Percentiles rank a stretch among this genome's conserved stretches.
Evolutionary conservation across 2,113 vertebrate genomes (phyloP).

Genomic region (Pitta sordida): DNA sequence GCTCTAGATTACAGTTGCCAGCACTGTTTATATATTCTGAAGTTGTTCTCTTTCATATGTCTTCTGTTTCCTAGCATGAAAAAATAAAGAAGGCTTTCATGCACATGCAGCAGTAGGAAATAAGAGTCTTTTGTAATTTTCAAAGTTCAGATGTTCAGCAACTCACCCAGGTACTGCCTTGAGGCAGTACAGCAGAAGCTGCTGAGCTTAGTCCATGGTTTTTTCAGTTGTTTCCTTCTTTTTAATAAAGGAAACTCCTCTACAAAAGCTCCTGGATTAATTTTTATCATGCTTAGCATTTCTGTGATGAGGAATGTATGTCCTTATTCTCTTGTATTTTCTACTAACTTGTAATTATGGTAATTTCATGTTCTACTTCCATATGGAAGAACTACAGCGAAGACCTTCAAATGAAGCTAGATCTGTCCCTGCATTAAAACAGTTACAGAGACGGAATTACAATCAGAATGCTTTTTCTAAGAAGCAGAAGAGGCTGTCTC

Average conservation of each 20-base stretch:
- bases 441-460: not conserved
- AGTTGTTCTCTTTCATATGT: not conserved
- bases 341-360: not conserved
- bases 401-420: not conserved
- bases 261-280: not conserved
- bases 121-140: not conserved
- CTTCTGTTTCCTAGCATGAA: not conserved
- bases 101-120: not conserved
- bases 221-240: not conserved
- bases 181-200: not conserved
- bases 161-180: not conserved
- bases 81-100: conserved; percentile 25
- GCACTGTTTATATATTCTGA: not conserved
- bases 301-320: not conserved
- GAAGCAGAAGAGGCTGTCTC: not conserved
- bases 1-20: not conserved
- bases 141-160: not conserved
- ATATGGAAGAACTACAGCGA: not conserved
- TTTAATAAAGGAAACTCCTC: not conserved
- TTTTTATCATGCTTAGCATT: not conserved
- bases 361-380: not conserved
- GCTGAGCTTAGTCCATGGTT: not conserved
- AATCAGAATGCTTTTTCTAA: not conserved
- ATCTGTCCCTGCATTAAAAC: not conserved
- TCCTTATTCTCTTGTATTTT: not conserved